Percentiles rank a stretch among this genome's conserved stretches.
Conservation (phyloP, 1,140 invertebrate genomes). For the Philopotamus ludificatus region DNA sequence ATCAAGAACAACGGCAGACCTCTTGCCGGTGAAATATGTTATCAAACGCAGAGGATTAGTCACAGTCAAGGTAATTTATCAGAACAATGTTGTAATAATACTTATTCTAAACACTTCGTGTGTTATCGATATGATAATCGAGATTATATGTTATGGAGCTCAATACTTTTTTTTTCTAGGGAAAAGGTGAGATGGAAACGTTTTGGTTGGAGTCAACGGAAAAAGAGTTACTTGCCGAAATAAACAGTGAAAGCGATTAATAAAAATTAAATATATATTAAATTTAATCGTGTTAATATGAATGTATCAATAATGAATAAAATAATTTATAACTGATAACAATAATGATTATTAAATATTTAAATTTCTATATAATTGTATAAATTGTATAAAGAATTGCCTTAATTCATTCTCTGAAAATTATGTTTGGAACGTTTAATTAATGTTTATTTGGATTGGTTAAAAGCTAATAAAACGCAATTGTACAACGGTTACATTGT, state of each 20-base stretch:
- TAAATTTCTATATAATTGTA: neutral
- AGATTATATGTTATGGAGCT: too few species aligned
- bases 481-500: neutral
- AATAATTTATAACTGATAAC: neutral
- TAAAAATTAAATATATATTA: too few species aligned
- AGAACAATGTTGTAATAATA: conserved; percentile 6
- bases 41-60: conserved; percentile 67
- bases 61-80: conserved; percentile 67
- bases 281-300: too few species aligned
- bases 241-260: neutral
- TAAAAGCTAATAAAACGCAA: neutral
- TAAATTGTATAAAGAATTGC: too few species aligned
- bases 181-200: conserved; percentile 85
- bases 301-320: conserved; percentile 4
- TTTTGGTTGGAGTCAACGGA: conserved; percentile 72
- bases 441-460: neutral
- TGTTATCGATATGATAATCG: too few species aligned
- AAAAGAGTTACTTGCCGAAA: conserved; percentile 42
- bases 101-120: too few species aligned
- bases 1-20: conserved; percentile 46
- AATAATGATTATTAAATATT: neutral
- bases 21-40: conserved; percentile 56
- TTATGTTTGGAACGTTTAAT: neutral
- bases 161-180: conserved; percentile 61
- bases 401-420: too few species aligned